Evolutionary conservation across 2,113 vertebrate genomes (phyloP), one percentile per base, ranked within the genome.

Genomic region (Coptodon rendalli): DNA sequence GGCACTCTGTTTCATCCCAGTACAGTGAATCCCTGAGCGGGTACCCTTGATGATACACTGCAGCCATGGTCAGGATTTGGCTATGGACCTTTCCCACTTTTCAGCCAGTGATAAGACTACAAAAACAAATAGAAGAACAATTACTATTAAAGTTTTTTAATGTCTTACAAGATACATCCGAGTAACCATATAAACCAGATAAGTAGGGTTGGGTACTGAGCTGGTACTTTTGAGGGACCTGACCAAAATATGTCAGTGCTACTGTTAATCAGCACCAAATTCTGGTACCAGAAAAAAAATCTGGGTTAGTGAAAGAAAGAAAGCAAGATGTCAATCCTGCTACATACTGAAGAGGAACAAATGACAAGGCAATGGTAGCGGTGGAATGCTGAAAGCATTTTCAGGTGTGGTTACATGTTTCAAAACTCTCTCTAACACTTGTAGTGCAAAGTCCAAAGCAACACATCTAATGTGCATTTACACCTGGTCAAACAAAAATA

Each of bases 1-100:
- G 92, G 90, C 97, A 97, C 59, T 97, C 97, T 0, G 97, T 97
- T 95, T 98, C 98, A 87, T 98, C 97, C 97, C 98, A 98, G 89
- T 91, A 90, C 52, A 96, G 92, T 11, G 93, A 93, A 73, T 94
- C 61, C 45, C 93, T 91, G 82, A 91, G 87, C 22, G 93, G 84
- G 84, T 86, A 85, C 4, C 83, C 80, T 19, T 89, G 88, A 56
- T 91, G 92, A 83, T 88, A 86, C 10, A 84, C 63, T 22, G 92
- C 63, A 45, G 94, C 94, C 97, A 97, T 96, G 43, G 34, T 93
- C 40, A 29, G 31, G 52, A 40, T 86, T 61, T 73, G 57, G 29
- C 81, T 82, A 9, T 17, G 52, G 82, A 56, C 81, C 38, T 50
- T 66, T 61, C 80, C 24, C 71, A 81, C 54, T 22, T 79, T 85